Evolutionary conservation across 2,888 invertebrate species (phyloP).

Genomic region (Drosophila colorata): DNA sequence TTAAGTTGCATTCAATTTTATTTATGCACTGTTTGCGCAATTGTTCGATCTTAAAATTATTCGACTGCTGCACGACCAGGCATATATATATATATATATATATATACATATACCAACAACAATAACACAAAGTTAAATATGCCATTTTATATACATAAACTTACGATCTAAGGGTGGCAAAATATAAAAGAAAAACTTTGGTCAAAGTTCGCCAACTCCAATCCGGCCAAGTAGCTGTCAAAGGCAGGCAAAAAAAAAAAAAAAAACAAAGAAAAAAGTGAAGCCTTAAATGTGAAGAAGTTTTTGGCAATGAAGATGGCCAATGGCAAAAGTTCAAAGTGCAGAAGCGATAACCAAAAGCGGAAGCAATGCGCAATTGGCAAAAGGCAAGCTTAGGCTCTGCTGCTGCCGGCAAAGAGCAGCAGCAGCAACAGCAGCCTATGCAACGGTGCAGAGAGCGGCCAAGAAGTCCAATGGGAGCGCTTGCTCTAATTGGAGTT

Average conservation of each 20-base stretch:
- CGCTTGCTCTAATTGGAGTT: constrained; percentile 41
- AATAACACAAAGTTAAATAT: too few species aligned
- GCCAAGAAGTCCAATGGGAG: constrained; percentile 11
- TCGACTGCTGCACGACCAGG: too few species aligned
- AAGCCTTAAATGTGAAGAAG: constrained; percentile 1
- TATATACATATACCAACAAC: too few species aligned
- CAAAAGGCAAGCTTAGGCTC: constrained; percentile 15
- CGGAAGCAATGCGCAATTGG: constrained; percentile 51
- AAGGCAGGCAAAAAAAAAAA: background rate
- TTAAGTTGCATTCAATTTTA: constrained; percentile 5
- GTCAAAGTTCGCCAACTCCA: background rate
- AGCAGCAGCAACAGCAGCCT: background rate
- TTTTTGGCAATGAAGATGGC: constrained; percentile 29
- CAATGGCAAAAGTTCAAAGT: constrained; percentile 37
- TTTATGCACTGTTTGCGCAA: constrained; percentile 3
- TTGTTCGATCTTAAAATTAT: background rate
- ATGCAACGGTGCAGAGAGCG: constrained; percentile 10
- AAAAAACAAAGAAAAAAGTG: background rate
- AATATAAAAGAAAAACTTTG: background rate
- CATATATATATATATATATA: too few species aligned
- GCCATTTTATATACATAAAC: too few species aligned
- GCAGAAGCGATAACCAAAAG: constrained; percentile 27
- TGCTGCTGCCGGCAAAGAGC: constrained; percentile 13
- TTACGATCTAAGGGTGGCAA: background rate
- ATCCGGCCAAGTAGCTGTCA: background rate